Evolutionary conservation across 2,113 vertebrate genomes (phyloP).

Genomic region (Tilapia sparmanii): DNA sequence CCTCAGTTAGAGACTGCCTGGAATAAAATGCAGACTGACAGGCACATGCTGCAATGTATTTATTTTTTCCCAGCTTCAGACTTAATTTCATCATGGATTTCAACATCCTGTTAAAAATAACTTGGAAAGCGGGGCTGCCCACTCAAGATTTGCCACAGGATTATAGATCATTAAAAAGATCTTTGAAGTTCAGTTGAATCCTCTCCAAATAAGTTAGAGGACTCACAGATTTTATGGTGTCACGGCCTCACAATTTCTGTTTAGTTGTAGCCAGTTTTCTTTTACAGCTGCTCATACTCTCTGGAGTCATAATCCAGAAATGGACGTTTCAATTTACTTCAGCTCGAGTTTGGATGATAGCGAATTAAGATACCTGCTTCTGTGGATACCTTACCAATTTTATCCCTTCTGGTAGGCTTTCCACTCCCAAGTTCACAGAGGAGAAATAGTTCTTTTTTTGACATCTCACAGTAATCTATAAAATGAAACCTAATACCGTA

Average conservation of each 20-base stretch:
- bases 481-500: constrained; percentile 47
- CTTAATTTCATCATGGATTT: constrained; percentile 31
- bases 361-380: constrained; percentile 28
- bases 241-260: not conserved
- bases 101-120: constrained; percentile 30
- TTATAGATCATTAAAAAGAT: constrained; percentile 59
- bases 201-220: constrained; percentile 34
- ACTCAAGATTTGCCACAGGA: constrained; percentile 45
- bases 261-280: not conserved
- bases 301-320: constrained; percentile 38
- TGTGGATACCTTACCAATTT: constrained; percentile 4
- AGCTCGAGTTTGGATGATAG: constrained; percentile 17
- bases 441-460: constrained; percentile 30
- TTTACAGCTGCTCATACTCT: constrained; percentile 9
- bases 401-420: not conserved
- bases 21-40: not conserved
- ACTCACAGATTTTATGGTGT: not conserved
- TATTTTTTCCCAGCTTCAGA: not conserved
- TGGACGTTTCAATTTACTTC: constrained; percentile 49
- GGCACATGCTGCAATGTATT: not conserved
- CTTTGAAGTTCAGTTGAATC: constrained; percentile 46
- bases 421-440: not conserved
- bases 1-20: not conserved
- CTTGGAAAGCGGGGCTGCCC: not conserved
- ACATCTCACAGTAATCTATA: constrained; percentile 40